Evolutionary conservation across 2,113 vertebrate genomes (phyloP).

Genomic region (Gambusia affinis): DNA sequence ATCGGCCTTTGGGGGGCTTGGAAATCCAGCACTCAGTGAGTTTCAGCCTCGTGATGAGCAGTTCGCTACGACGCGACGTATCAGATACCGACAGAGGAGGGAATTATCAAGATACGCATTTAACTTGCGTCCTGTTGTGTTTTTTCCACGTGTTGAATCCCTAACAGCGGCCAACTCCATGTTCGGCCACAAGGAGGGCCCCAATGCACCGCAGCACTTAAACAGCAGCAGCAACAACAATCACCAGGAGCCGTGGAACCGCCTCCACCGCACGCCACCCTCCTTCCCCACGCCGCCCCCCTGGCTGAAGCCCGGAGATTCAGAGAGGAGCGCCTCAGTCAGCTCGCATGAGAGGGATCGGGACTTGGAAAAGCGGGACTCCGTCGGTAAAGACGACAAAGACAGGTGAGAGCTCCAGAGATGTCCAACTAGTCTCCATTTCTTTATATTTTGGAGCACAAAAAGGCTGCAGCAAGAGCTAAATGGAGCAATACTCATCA

Average conservation of each 20-base stretch:
- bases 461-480: no score
- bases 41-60: slow-evolving; percentile 63
- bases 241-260: slow-evolving; percentile 98
- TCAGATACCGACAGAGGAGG: background rate
- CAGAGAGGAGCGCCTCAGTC: slow-evolving; percentile 91
- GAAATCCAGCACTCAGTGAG: slow-evolving; percentile 97
- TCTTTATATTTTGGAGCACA: background rate
- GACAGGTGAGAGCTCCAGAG: slow-evolving; percentile 85
- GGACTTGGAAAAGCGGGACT: slow-evolving; percentile 93
- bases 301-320: slow-evolving; percentile 96
- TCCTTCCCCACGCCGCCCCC: slow-evolving; percentile 98
- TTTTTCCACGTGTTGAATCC: slow-evolving; percentile 72
- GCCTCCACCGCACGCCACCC: slow-evolving; percentile 96
- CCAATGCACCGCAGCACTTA: slow-evolving; percentile 93
- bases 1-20: slow-evolving; percentile 95
- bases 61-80: background rate
- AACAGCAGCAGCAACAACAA: slow-evolving; percentile 84
- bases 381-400: slow-evolving; percentile 94
- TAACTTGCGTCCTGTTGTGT: slow-evolving; percentile 60
- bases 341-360: slow-evolving; percentile 93
- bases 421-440: background rate
- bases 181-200: slow-evolving; percentile 97
- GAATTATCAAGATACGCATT: slow-evolving; percentile 45
- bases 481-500: background rate
- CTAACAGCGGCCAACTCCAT: slow-evolving; percentile 93